Conservation (phyloP, 2,113 vertebrate species). For the Trachemys scripta region DNA sequence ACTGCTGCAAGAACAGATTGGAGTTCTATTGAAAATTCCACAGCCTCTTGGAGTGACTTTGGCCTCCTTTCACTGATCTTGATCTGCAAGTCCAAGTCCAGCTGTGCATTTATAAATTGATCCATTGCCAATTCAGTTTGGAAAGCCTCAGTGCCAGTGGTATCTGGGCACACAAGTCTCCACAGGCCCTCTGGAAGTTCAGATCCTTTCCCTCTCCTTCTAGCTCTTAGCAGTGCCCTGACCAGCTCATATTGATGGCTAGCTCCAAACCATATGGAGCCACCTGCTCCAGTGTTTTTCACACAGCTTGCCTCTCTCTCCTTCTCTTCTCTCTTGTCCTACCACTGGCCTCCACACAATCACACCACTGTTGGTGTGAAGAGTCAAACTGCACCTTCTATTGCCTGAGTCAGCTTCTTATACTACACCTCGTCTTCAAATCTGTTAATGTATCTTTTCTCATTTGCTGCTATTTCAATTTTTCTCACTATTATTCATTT, state of each 20-base stretch:
- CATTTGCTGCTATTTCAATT: background rate
- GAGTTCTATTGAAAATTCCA: background rate
- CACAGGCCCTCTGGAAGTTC: no score
- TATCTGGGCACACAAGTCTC: background rate
- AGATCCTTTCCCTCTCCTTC: background rate
- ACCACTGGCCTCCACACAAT: background rate
- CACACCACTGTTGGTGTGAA: background rate
- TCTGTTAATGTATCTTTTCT: background rate
- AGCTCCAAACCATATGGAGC: background rate
- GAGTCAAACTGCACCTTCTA: background rate
- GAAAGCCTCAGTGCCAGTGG: background rate
- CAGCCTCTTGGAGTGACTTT: background rate
- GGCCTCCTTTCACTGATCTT: background rate
- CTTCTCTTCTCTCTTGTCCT: background rate
- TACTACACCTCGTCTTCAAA: background rate
- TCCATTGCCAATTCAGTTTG: background rate
- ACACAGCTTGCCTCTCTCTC: background rate
- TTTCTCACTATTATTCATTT: background rate
- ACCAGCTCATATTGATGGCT: background rate
- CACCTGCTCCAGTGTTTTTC: background rate
- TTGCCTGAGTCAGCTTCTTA: accelerated
- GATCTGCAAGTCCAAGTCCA: background rate
- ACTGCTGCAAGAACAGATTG: background rate
- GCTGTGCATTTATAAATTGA: background rate
- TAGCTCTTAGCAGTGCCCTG: background rate